A percentile compares a stretch with the other conserved stretches of the same genome.
Conservation (phyloP, 2,888 invertebrate genomes). For the Nudaria mundana region DNA sequence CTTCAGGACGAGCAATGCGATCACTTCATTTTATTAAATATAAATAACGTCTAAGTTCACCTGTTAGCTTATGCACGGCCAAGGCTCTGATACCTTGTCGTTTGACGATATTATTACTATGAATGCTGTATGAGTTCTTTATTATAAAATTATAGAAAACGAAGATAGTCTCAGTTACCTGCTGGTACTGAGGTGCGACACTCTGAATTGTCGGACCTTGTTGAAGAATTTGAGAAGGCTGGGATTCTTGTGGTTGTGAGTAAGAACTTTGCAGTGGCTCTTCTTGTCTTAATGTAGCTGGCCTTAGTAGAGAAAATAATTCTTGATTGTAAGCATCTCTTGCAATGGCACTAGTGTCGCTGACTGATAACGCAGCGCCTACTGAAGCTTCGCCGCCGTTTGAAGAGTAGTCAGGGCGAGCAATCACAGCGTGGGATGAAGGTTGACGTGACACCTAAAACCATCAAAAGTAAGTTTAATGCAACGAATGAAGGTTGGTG, state of each 20-base stretch:
- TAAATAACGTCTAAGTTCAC: too few relatives aligned
- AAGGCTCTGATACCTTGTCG: too few relatives aligned
- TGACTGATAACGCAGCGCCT: constrained; percentile 70
- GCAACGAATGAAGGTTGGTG: too few relatives aligned
- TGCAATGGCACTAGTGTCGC: constrained; percentile 54
- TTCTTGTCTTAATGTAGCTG: constrained; percentile 51
- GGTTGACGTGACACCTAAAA: constrained; percentile 63
- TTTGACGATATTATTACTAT: too few relatives aligned
- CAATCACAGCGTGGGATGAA: constrained; percentile 69
- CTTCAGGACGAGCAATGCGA: too few relatives aligned
- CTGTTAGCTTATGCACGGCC: too few relatives aligned
- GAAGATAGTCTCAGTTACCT: too few relatives aligned
- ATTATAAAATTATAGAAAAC: too few relatives aligned
- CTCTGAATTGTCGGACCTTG: constrained; percentile 50
- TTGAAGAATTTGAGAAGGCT: constrained; percentile 53
- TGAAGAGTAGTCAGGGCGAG: constrained; percentile 63
- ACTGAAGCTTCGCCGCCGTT: constrained; percentile 74
- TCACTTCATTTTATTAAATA: too few relatives aligned
- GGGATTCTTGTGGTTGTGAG: constrained; percentile 46
- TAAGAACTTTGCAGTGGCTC: constrained; percentile 48
- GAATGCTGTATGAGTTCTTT: too few relatives aligned
- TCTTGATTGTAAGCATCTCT: constrained; percentile 56
- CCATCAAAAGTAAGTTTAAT: not conserved
- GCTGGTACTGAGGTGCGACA: constrained; percentile 56
- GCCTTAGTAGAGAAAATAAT: constrained; percentile 57